phyloP scores from a whole-genome alignment of 2,797 vertebrate species.

The Cottoperca gobio region DNA sequence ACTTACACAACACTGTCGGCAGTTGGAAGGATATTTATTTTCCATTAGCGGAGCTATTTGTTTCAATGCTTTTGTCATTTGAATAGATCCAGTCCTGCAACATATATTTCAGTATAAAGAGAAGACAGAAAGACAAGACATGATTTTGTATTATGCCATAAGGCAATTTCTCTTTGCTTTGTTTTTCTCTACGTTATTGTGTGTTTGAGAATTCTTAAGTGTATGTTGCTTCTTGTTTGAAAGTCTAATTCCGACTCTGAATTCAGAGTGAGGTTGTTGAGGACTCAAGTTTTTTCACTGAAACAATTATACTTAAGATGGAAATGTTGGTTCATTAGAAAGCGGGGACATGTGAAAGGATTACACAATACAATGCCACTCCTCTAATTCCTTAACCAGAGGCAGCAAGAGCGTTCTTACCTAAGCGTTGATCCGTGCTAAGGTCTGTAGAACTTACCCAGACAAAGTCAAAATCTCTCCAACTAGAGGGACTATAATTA shows the following conservation, averaged over 20 bases:
- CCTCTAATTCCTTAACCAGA: constrained; percentile 36
- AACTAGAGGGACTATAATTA: constrained; percentile 63
- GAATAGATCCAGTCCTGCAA: constrained; percentile 46
- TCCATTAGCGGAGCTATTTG: constrained; percentile 62
- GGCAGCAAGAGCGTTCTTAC: constrained; percentile 26
- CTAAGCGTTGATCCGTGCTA: constrained; percentile 60
- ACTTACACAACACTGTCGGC: constrained; percentile 22
- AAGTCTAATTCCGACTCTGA: constrained; percentile 60
- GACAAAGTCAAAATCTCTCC: constrained; percentile 61
- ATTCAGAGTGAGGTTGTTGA: constrained; percentile 39
- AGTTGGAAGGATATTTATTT: constrained; percentile 54
- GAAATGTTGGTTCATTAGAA: constrained; percentile 47
- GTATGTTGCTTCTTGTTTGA: constrained; percentile 53
- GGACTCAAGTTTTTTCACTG: constrained; percentile 25
- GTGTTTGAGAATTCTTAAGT: constrained; percentile 48
- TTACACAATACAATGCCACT: constrained; percentile 50
- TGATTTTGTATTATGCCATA: constrained; percentile 59
- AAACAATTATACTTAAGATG: constrained; percentile 36
- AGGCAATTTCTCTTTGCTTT: constrained; percentile 51
- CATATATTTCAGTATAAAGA: constrained; percentile 34
- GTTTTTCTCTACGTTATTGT: constrained; percentile 44
- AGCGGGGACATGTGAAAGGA: constrained; percentile 59
- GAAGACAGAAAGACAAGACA: constrained; percentile 33
- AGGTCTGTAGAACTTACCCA: constrained; percentile 56
- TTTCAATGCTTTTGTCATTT: constrained; percentile 55